phyloP scores from a whole-genome alignment of 2,113 vertebrate species.

The Arothron firmamentum region DNA sequence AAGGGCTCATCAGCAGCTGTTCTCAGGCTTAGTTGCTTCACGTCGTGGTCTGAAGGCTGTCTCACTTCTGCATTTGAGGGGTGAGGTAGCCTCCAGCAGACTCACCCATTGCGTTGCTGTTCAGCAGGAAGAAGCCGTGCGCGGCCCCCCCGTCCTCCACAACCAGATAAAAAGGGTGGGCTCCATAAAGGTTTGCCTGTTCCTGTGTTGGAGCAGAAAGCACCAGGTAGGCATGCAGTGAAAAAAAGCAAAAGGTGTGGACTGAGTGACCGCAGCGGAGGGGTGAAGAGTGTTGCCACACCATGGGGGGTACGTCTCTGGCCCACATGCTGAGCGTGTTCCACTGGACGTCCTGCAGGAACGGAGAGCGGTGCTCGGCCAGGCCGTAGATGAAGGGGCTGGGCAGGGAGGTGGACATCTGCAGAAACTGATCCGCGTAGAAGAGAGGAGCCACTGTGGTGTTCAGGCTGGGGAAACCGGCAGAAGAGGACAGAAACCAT shows the following conservation, averaged over 20 bases:
- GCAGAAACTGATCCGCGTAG: constrained; percentile 86
- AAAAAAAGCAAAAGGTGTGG: not conserved
- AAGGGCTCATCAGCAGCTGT: not conserved
- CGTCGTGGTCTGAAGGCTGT: not conserved
- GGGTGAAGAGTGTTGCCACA: constrained; percentile 45
- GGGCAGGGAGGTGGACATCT: constrained; percentile 78
- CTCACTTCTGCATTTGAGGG: not conserved
- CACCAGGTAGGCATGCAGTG: not conserved
- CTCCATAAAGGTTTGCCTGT: constrained; percentile 81
- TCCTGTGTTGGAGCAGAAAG: constrained; percentile 64
- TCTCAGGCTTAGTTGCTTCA: constrained; percentile 1
- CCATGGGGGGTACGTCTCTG: constrained; percentile 81
- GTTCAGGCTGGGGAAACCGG: constrained; percentile 63
- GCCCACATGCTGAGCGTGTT: constrained; percentile 87
- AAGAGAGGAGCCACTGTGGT: constrained; percentile 83
- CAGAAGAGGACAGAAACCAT: not conserved
- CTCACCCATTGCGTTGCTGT: constrained; percentile 85
- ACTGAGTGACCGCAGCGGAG: too few species aligned
- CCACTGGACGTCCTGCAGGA: constrained; percentile 83
- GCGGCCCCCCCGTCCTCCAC: constrained; percentile 80
- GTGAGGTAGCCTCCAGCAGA: not conserved
- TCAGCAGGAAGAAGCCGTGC: constrained; percentile 87
- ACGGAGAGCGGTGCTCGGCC: constrained; percentile 80
- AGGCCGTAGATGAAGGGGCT: constrained; percentile 80
- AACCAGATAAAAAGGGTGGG: constrained; percentile 86